Percentiles rank a stretch among this genome's conserved stretches.
Evolutionary conservation across 2,113 vertebrate genomes (phyloP).

Genomic region (Bubo bubo): DNA sequence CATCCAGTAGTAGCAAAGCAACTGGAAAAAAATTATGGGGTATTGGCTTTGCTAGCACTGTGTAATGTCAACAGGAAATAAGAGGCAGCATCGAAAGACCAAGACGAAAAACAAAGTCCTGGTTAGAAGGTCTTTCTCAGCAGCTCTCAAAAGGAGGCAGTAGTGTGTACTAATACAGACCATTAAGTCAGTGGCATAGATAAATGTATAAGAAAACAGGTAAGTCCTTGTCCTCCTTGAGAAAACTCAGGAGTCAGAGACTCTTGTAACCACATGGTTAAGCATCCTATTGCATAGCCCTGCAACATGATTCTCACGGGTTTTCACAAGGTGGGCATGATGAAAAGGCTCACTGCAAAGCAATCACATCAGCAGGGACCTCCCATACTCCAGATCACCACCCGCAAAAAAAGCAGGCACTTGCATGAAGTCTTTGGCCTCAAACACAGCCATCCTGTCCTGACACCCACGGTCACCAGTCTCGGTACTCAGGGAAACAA

Average conservation of each 20-base stretch:
- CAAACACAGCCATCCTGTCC: not conserved
- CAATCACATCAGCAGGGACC: not conserved
- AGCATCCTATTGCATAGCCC: not conserved
- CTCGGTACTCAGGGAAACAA: fast-evolving
- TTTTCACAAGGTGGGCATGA: not conserved
- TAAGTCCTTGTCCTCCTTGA: not conserved
- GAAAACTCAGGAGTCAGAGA: not conserved
- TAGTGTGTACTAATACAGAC: not conserved
- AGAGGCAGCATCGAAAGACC: not conserved
- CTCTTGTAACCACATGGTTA: not conserved
- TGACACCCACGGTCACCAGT: not conserved
- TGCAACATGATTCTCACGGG: not conserved
- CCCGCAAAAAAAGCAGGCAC: fast-evolving
- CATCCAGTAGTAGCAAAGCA: not conserved
- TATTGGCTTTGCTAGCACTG: not conserved
- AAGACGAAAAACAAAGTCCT: not conserved
- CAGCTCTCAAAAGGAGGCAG: not conserved
- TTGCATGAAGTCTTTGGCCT: not conserved
- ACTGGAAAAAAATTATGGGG: not conserved
- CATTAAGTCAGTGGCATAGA: not conserved
- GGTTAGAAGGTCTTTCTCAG: not conserved
- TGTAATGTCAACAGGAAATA: not conserved
- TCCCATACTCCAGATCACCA: not conserved
- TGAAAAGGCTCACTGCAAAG: not conserved
- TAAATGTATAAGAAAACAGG: not conserved